phyloP scores from a whole-genome alignment of 2,113 vertebrate species.

The Amblyopsis rosae region DNA sequence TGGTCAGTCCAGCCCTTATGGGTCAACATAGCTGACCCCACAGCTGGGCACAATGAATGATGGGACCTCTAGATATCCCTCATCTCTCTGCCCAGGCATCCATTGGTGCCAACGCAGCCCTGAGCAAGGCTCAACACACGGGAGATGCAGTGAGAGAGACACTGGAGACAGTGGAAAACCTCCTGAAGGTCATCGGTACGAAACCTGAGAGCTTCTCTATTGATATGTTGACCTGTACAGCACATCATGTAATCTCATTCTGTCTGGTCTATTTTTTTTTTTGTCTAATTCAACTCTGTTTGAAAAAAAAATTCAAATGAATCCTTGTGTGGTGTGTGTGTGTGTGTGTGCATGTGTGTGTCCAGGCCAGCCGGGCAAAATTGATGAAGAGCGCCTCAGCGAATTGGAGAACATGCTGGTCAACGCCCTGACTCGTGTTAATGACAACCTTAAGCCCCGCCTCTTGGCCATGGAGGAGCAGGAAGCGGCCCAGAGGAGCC shows the following conservation, averaged over 20 bases:
- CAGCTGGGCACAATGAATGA: too few species aligned
- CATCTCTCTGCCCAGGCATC: constrained; percentile 47
- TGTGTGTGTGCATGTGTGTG: constrained; percentile 21
- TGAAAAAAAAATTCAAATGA: neutral
- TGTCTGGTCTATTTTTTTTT: neutral
- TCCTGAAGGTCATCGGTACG: constrained; percentile 82
- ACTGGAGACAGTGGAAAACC: constrained; percentile 65
- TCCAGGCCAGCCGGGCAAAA: constrained; percentile 68
- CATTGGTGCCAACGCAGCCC: constrained; percentile 38
- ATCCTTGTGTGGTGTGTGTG: neutral
- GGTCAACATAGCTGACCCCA: too few species aligned
- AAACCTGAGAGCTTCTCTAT: constrained; percentile 6
- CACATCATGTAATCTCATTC: neutral
- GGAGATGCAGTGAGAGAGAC: constrained; percentile 67
- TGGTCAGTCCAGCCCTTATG: neutral
- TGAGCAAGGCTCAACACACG: constrained; percentile 61
- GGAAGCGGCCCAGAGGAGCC: constrained; percentile 65
- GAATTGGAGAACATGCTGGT: constrained; percentile 59
- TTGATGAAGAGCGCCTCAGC: constrained; percentile 76
- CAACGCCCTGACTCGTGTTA: constrained; percentile 61
- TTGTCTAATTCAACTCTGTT: too few species aligned
- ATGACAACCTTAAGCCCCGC: constrained; percentile 68
- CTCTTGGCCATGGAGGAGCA: constrained; percentile 75
- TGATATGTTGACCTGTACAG: neutral
- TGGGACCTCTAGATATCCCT: neutral